Base-by-base conservation (phyloP, 2,113 vertebrate genomes). In the Galeopterus variegatus region DNA sequence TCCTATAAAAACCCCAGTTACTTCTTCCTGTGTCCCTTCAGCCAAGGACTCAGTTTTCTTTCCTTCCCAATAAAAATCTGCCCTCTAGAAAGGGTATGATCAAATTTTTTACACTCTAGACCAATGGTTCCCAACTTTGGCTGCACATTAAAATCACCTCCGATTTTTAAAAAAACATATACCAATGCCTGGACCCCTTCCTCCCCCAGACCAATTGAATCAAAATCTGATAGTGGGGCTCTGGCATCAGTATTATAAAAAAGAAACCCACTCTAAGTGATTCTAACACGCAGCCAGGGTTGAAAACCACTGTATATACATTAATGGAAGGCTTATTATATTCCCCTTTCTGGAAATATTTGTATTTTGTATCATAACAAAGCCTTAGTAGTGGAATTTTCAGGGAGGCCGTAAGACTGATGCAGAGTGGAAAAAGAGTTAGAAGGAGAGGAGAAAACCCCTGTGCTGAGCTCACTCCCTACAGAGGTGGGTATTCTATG, bases 31-130 rank as follows among this genome's bases (percentile, higher is more conserved):
- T 41, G 28, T 84, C 72, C 76, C 54, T 92, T 85, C 19, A 45
- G n/a, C 52, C 87, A 87, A 76, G 65, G 76, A 90, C 60, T 95
- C 69, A 5, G 64, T 77, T 96, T 96, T 90, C 86, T 95, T 80
- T 89, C 87, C 96, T 65, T 83, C 33, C 89, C 83, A 95, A 83
- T 87, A 90, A 95, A 97, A 97, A 96, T 70, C 54, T 91, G 83
- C 89, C 79, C 86, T 95, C 83, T 73, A 93, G 93, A 92, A 97
- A 98, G 75, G 87, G 93, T 54, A 73, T 56, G 64, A 97, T 91
- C 93, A 90, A 90, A 92, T 76, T 96, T 94, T 96, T 93, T 96
- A 96, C 82, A 92, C 58, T 79, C 48, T 80, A 65, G 23, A 92
- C 86, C 82, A 88, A 36, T 67, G 77, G 77, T 77, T 82, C 73